Evolutionary conservation across 2,797 vertebrate genomes (phyloP).

Genomic region (Diceros bicornis): DNA sequence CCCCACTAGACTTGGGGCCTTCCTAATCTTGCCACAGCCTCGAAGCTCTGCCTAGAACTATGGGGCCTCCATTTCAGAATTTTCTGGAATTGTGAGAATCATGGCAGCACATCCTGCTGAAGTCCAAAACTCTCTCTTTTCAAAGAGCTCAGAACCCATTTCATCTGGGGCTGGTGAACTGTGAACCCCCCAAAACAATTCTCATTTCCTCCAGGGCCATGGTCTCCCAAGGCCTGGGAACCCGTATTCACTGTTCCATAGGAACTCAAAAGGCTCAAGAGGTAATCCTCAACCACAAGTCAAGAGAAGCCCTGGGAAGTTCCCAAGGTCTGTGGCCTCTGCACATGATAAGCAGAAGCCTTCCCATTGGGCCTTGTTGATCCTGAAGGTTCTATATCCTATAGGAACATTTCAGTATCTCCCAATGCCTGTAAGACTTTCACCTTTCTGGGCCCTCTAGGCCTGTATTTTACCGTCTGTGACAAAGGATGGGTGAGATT

Average conservation of each 20-base stretch:
- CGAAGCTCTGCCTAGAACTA: not conserved
- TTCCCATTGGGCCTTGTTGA: not conserved
- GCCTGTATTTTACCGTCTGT: not conserved
- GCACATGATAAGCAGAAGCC: not conserved
- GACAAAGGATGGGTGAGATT: not conserved
- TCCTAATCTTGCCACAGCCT: not conserved
- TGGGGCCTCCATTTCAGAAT: not conserved
- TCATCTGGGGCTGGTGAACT: not conserved
- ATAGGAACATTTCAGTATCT: not conserved
- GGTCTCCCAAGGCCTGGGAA: not conserved
- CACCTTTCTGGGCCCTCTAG: not conserved
- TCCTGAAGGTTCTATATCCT: not conserved
- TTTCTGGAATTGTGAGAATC: not conserved
- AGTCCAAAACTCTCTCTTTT: not conserved
- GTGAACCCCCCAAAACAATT: not conserved
- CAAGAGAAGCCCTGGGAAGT: not conserved
- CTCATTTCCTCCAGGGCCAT: not conserved
- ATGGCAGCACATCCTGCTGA: not conserved
- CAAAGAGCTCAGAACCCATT: not conserved
- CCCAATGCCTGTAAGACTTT: not conserved
- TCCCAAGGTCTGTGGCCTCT: not conserved
- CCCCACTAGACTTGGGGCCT: not conserved
- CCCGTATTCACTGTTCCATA: not conserved
- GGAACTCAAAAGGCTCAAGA: not conserved
- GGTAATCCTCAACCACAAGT: not conserved